Base-by-base conservation (phyloP, 2,797 vertebrate species). In the Myripristis jacobus region DNA sequence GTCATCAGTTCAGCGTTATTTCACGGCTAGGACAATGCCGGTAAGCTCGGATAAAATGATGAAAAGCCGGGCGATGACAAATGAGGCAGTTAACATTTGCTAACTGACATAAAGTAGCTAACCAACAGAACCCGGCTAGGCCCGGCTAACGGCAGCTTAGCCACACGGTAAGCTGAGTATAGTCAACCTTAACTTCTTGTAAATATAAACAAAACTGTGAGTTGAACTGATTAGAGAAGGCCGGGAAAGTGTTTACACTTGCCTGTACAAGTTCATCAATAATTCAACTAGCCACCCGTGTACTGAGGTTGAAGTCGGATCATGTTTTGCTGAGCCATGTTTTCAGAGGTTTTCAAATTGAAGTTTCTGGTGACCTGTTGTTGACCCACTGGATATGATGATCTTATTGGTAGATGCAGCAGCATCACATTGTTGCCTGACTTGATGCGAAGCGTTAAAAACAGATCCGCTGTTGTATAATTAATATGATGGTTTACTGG, bases 101-200 rank as follows among this genome's bases (percentile, higher is more conserved):
- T 2, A 68, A 44, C 34, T 6, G 10, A 52, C 43, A 3, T 0
- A 68, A 27, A 58, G 5, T 73, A 59, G 72, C 18, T 50, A n/a
- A n/a, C n/a, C n/a, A n/a, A 4, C 66, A 51, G 67, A 79, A 66
- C 11, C 44, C 53, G 31, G 74, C 67, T 57, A 81, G 85, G 90
- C 91, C 90, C 0, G 24, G 81, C 82, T 87, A 89, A 71, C 52
- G 48, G 19, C 72, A 83, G 68, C 56, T 3, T 51, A 56, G 66
- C 56, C 68, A 61, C 6, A 4, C 19, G 44, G 59, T 3, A 52
- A 61, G 79, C 75, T 73, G 75, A 77, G 19, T 76, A 55, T 51
- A 24, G 66, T 24, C 70, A 70, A 38, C 29, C 1, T n/a, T 19
- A 46, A 41, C 3, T 56, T 38, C 60, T 38, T 48, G 22, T 29